Percentiles rank a stretch among this genome's conserved stretches.
Conservation (phyloP, 1,140 invertebrate genomes). For the Trichonephila clavata region DNA sequence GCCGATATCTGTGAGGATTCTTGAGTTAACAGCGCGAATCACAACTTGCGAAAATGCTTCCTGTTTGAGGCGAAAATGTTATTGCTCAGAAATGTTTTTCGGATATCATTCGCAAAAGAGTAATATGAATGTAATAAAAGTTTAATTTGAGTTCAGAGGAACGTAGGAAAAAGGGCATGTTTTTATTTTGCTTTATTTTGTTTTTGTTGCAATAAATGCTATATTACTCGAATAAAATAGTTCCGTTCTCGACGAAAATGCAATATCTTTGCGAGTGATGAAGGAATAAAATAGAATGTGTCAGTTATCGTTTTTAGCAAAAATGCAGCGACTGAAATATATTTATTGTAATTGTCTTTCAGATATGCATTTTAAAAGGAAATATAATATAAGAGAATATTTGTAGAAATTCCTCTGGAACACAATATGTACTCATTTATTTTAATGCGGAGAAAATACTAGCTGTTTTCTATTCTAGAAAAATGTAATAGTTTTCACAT, state of each 20-base stretch:
- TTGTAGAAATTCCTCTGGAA: background rate
- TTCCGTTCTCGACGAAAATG: background rate
- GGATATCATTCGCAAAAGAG: slow-evolving; percentile 1
- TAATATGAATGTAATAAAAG: slow-evolving; percentile 19
- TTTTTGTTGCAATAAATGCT: background rate
- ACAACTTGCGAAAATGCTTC: slow-evolving; percentile 15
- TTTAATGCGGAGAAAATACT: too few relatives aligned
- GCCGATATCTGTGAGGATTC: slow-evolving; percentile 9
- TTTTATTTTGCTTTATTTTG: background rate
- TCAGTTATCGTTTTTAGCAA: background rate
- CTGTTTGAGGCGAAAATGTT: slow-evolving; percentile 8
- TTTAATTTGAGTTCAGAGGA: slow-evolving; percentile 2
- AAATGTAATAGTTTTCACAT: too few relatives aligned
- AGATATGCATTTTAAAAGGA: background rate
- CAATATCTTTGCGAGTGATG: background rate
- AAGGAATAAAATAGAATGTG: background rate
- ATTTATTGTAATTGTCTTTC: background rate
- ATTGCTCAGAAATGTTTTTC: slow-evolving; percentile 11
- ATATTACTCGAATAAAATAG: slow-evolving; percentile 12
- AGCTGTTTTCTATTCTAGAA: too few relatives aligned
- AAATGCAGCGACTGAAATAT: background rate
- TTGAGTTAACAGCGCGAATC: slow-evolving; percentile 42
- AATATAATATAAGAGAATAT: background rate
- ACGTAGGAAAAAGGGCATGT: background rate
- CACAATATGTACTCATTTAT: background rate